Base-by-base conservation (phyloP, 2,888 invertebrate species). In the Hypsopygia costalis region DNA sequence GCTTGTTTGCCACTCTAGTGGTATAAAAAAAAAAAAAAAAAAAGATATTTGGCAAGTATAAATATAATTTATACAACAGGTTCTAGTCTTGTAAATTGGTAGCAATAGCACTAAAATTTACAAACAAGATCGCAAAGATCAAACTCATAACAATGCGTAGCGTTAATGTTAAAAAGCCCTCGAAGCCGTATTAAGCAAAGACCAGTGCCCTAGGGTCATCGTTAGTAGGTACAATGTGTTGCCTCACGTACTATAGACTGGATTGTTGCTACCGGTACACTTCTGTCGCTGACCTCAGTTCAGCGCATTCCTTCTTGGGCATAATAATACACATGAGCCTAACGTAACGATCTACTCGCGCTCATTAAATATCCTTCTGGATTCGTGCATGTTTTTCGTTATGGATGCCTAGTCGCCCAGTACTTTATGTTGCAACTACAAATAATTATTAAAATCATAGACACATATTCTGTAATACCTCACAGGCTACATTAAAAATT, bases 301-400 rank as follows among this genome's bases (percentile, higher is more conserved):
- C 69, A 73, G 65, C 59, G 59, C 82, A 83, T 85, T 85, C 87
- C 87, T 81, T 83, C 81, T 83, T 78, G 63, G 81, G 81, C 77
- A 69, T 86, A 86, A 86, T 86, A 86, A 85, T 82, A 86, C 83
- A 81, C 78, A 78, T 78, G 74, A 75, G 73, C 64, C 59, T 62
- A 59, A 58, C 77, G 70, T 80, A 82, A 81, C 82, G 78, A 87
- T 79, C 79, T 63, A 49, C 66, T 71, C 69, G 67, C 68, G 69
- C 79, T 85, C 80, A 86, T 86, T 86, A 87, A 69, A 72, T 72
- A 60, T 63, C 65, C 63, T 65, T 57, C 64, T 69, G 67, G 69
- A 69, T 73, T 67, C 69, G 67, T 67, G 67, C 68, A 55, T 51
- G 52, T 58, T 44, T 49, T 51, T 46, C 53, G 60, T 67, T 64